phyloP scores from a whole-genome alignment of 2,888 invertebrate species.

The Eilema griseolum region DNA sequence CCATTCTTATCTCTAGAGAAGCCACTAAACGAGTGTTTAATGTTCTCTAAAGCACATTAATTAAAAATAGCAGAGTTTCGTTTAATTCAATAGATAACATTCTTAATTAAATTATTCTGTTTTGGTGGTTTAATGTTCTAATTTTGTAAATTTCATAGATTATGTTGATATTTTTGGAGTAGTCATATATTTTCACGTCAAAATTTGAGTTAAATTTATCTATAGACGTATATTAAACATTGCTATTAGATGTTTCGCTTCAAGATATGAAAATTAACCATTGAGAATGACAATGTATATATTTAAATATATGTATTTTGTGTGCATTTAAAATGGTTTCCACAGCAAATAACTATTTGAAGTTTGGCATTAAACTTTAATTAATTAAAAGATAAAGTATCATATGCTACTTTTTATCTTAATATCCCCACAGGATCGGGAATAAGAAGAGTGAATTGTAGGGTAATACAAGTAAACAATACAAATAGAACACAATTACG shows the following conservation, averaged over 20 bases:
- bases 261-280: background rate
- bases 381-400: background rate
- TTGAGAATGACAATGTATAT: background rate
- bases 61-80: slow-evolving; percentile 71
- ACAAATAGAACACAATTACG: background rate
- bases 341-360: slow-evolving; percentile 44
- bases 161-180: background rate
- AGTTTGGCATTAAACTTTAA: too few relatives aligned
- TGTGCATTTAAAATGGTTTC: slow-evolving; percentile 3
- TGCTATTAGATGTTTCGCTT: background rate
- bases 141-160: slow-evolving; percentile 34
- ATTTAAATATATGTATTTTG: background rate
- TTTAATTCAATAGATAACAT: slow-evolving; percentile 65
- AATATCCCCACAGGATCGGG: too few relatives aligned
- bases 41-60: slow-evolving; percentile 75
- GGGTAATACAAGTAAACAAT: background rate
- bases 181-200: background rate
- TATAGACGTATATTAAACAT: background rate
- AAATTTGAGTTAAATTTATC: background rate
- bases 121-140: slow-evolving; percentile 40
- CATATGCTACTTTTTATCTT: background rate
- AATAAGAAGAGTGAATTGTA: too few relatives aligned
- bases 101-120: slow-evolving; percentile 58
- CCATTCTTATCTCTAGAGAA: slow-evolving; percentile 73
- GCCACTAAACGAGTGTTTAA: slow-evolving; percentile 71